Percentiles rank a stretch among this genome's conserved stretches.
phyloP scores from a whole-genome alignment of 2,797 vertebrate species.

The Falco concolor region DNA sequence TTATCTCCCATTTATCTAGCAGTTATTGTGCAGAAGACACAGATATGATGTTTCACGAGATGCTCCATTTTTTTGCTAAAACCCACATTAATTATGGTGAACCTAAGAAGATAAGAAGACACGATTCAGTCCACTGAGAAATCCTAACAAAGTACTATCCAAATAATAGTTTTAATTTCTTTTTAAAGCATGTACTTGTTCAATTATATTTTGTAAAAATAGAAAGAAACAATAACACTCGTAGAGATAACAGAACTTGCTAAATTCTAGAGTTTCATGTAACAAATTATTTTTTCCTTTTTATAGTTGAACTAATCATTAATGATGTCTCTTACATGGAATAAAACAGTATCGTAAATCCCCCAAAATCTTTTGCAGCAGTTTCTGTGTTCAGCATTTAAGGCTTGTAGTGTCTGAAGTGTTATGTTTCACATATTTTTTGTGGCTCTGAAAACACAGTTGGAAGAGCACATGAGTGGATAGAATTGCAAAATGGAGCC shows the following conservation, averaged over 20 bases:
- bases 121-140: neutral
- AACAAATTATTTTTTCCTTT: neutral
- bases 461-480: neutral
- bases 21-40: neutral
- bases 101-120: neutral
- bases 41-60: neutral
- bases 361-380: neutral
- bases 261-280: neutral
- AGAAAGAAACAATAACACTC: neutral
- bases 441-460: neutral
- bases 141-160: neutral
- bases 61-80: neutral
- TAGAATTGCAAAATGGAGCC: neutral
- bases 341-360: neutral
- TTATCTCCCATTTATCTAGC: neutral
- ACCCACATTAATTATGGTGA: neutral
- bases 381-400: neutral
- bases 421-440: neutral
- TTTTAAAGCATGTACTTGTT: neutral
- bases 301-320: neutral
- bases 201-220: neutral
- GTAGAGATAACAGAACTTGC: neutral
- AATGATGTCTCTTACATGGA: neutral
- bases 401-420: neutral
- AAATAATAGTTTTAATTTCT: neutral